These are phyloP conservation scores for Elaphurus davidianus DNA, from an alignment of 2,113 vertebrate genomes.

Conservation along the genomic window DNA sequence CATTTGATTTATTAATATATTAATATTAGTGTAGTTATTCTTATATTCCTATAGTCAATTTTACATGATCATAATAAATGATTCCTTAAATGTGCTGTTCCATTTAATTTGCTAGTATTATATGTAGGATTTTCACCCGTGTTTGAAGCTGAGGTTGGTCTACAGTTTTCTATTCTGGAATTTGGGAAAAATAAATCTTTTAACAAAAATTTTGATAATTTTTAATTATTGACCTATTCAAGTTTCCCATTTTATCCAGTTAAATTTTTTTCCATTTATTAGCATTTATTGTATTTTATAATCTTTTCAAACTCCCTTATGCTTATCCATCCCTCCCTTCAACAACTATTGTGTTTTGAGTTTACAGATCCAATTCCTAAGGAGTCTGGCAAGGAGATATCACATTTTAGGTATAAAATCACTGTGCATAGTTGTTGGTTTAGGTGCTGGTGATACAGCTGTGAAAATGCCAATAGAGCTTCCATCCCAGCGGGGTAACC, in stretches of 20 bases:
- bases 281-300: neutral
- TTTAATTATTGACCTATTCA: neutral
- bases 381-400: neutral
- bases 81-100: neutral
- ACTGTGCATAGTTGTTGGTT: neutral
- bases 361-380: neutral
- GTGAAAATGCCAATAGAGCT: neutral
- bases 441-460: neutral
- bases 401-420: neutral
- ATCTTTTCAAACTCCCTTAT: neutral
- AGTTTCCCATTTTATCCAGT: neutral
- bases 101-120: neutral
- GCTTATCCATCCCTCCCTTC: neutral
- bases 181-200: neutral
- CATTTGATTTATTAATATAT: neutral
- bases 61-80: neutral
- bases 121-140: neutral
- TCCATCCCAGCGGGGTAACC: neutral
- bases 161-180: neutral
- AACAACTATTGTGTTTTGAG: neutral
- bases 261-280: neutral
- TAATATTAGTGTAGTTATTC: neutral
- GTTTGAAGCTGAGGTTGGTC: neutral
- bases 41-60: neutral
- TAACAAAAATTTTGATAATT: neutral